phyloP scores from a whole-genome alignment of 2,888 invertebrate genomes.

The Amphimallon solstitiale region DNA sequence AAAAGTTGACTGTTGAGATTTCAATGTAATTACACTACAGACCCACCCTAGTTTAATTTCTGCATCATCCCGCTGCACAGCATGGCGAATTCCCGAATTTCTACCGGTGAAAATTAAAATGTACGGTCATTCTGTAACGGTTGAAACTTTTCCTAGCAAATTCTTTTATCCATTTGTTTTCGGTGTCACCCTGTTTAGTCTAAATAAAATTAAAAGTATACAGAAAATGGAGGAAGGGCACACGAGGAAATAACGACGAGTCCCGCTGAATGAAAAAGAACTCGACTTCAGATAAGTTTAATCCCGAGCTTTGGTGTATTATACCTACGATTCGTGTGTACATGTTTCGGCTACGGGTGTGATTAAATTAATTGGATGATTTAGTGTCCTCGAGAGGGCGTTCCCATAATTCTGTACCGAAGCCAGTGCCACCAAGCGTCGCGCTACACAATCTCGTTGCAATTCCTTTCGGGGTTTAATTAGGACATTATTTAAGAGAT shows the following conservation, averaged over 20 bases:
- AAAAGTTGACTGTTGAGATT: too few relatives aligned
- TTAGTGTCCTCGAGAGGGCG: conserved; percentile 23
- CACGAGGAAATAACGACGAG: background rate
- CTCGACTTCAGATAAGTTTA: conserved; percentile 18
- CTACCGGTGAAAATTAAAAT: background rate
- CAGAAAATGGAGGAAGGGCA: background rate
- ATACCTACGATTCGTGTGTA: conserved; percentile 8
- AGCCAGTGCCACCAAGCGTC: conserved; percentile 13
- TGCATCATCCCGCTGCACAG: background rate
- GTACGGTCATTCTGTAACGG: background rate
- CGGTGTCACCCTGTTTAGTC: background rate
- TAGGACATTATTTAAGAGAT: conserved; percentile 25
- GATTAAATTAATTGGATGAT: conserved; percentile 33
- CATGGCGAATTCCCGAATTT: background rate
- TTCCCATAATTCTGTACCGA: conserved; percentile 15
- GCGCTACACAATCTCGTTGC: conserved; percentile 16
- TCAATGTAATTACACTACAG: too few relatives aligned
- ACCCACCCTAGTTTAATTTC: background rate
- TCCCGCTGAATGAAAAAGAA: background rate
- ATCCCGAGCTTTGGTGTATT: background rate
- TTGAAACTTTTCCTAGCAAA: background rate
- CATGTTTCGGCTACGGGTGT: conserved; percentile 19
- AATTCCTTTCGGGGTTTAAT: conserved; percentile 26
- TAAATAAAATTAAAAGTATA: background rate
- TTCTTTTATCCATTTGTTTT: background rate